Base-by-base conservation (phyloP, 2,113 vertebrate species). In the Solea solea region DNA sequence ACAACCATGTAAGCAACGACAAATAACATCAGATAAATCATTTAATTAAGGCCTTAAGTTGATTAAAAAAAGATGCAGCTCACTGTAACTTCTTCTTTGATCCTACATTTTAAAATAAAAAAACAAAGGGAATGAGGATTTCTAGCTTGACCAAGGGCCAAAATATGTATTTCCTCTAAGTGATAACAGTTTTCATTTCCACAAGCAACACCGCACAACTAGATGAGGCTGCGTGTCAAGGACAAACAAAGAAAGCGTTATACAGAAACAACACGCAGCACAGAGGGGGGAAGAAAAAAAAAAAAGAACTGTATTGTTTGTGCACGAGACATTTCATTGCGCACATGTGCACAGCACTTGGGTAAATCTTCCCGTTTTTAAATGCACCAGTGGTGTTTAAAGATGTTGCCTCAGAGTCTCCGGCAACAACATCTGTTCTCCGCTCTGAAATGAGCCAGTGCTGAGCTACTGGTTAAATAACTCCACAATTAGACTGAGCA, bases 231-330 rank as follows among this genome's bases (percentile, higher is more conserved):
- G 79, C 73, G 70, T 69, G 73, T 82, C 69, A 86, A 82, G 86
- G 85, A 74, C 83, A 81, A 85, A 88, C 72, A 85, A 78, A 72
- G 70, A 79, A 61, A 45, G 39, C 50, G 9, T 8, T 61, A 57
- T 62, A 81, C 50, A 48, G 61, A 78, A 50, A 74, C 66, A 68
- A 72, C 65, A 67, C 41, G 51, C 59, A 56, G 61, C 39, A 16
- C 27, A 16, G 55, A 10, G 52, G 62, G 42, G 34, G 5, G 34
- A 2, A 6, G 28, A 6, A 34, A 34, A 34, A 34, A 2, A 34
- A 66, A 65, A 69, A 63, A 45, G 46, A 21, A 48, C 46, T 39
- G 40, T 42, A 39, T 25, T 16, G 64, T 57, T 45, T 7, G 42
- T 2, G 25, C 28, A 13, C 62, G 56, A 16, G 44, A 54, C 48